phyloP scores from a whole-genome alignment of 2,797 vertebrate genomes.

The Staurois parvus region DNA sequence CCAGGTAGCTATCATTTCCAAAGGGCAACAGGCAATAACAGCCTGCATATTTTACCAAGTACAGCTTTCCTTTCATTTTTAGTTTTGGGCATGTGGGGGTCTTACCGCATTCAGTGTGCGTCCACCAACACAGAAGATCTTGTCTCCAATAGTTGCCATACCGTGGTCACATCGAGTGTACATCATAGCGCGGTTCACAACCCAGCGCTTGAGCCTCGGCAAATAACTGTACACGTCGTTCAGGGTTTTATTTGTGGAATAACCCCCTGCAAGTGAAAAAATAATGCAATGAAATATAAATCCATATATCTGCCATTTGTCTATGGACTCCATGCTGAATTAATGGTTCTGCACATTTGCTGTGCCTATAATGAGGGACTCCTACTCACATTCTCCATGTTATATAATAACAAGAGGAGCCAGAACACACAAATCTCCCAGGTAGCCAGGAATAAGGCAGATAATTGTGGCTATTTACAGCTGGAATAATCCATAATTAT shows the following conservation, averaged over 20 bases:
- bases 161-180: slow-evolving; percentile 68
- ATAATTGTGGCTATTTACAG: not conserved
- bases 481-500: too few species aligned
- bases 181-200: slow-evolving; percentile 65
- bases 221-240: slow-evolving; percentile 68
- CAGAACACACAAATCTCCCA: not conserved
- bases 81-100: not conserved
- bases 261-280: slow-evolving; percentile 64
- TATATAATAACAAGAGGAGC: not conserved
- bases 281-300: not conserved
- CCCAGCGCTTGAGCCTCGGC: slow-evolving; percentile 67
- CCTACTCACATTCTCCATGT: not conserved
- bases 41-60: too few species aligned
- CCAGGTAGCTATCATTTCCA: not conserved
- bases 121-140: slow-evolving; percentile 71
- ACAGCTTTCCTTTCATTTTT: too few species aligned
- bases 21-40: not conserved
- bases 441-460: not conserved
- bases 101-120: slow-evolving; percentile 68
- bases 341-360: too few species aligned
- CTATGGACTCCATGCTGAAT: too few species aligned
- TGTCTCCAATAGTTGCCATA: slow-evolving; percentile 67
- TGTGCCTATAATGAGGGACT: not conserved
- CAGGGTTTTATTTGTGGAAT: slow-evolving; percentile 65
- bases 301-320: not conserved